Base-by-base conservation (phyloP, 2,888 invertebrate genomes). In the Notodromas monacha region DNA sequence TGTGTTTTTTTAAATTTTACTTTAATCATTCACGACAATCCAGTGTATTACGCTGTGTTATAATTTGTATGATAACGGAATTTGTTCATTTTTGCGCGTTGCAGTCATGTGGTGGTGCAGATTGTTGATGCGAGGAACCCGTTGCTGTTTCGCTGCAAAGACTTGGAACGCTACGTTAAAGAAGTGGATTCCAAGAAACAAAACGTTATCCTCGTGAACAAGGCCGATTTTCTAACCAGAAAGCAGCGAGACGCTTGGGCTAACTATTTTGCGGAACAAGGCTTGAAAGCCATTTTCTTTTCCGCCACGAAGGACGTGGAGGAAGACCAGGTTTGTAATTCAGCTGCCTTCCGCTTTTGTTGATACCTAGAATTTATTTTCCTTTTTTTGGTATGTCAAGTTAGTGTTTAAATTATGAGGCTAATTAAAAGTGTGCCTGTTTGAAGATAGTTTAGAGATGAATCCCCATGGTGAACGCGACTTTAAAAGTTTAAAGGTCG, bases 51-150 rank as follows among this genome's bases (percentile, higher is more conserved):
- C 12, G 13, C 30, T 30, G 26, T 30, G 5, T 13, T 29, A 5
- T 26, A 31, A n/a, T n/a, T 14, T 3, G 4, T 33, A 3, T 11
- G 12, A 4, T 27, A 16, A 3, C 21, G 15, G n/a, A 15, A 21
- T 16, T 21, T 21, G 5, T 26, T 3, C 11, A 21, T 30, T n/a
- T 11, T 10, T n/a, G 12, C 4, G 10, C 21, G 33, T 37, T 33
- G n/a, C 42, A 77, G 84, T 45, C 79, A 89, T 52, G 62, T 89
- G 1, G 58, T 89, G 11, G 63, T 81, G 10, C 74, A 99, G 49
- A 76, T 99, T 36, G 68, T 92, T 10, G 96, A 96, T 57, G 86
- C 81, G 0, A 59, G 96, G 38, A 86, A 92, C 56, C 96, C 96
- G 2, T 51, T 89, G 29, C 52, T 96, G 4, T 89, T 81, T 43